Evolutionary conservation across 2,888 invertebrate species (phyloP).

Genomic region (Acleris cristana): DNA sequence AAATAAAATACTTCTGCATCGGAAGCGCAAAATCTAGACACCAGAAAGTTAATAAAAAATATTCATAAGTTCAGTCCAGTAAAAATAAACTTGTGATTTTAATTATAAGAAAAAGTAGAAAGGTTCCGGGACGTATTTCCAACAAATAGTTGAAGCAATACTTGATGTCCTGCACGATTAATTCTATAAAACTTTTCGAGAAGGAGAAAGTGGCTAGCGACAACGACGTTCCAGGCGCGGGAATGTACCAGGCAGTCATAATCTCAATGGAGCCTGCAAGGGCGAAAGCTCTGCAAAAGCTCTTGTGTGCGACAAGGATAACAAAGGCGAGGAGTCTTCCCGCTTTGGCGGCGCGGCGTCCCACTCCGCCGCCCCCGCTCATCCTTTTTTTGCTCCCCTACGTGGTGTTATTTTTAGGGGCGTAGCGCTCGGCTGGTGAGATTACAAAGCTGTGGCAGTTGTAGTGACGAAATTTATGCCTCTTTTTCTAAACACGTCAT

Average conservation of each 20-base stretch:
- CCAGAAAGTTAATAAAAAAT: no score
- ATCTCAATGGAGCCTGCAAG: conserved; percentile 47
- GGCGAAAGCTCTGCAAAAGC: conserved; percentile 70
- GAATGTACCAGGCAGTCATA: conserved; percentile 75
- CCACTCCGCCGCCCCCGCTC: conserved; percentile 45
- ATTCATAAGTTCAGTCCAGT: no score
- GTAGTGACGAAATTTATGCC: conserved; percentile 9
- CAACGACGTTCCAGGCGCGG: conserved; percentile 77
- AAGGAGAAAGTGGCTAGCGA: conserved; percentile 83
- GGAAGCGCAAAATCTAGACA: no score
- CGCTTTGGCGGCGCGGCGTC: conserved; percentile 48
- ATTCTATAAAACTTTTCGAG: conserved; percentile 63
- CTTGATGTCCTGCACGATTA: background rate
- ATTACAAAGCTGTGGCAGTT: background rate
- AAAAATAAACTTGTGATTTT: no score
- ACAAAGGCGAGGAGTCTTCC: conserved; percentile 49
- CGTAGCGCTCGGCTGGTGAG: conserved; percentile 39
- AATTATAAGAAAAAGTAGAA: no score
- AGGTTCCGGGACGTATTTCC: no score
- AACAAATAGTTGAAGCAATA: no score
- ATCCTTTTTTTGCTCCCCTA: conserved; percentile 46
- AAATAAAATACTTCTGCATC: no score
- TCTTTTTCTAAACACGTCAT: background rate
- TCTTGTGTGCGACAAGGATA: conserved; percentile 63
- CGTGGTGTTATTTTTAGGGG: conserved; percentile 41